Evolutionary conservation across 2,113 vertebrate species (phyloP), one percentile per base, ranked within the genome.

Genomic region (Jacana jacana): DNA sequence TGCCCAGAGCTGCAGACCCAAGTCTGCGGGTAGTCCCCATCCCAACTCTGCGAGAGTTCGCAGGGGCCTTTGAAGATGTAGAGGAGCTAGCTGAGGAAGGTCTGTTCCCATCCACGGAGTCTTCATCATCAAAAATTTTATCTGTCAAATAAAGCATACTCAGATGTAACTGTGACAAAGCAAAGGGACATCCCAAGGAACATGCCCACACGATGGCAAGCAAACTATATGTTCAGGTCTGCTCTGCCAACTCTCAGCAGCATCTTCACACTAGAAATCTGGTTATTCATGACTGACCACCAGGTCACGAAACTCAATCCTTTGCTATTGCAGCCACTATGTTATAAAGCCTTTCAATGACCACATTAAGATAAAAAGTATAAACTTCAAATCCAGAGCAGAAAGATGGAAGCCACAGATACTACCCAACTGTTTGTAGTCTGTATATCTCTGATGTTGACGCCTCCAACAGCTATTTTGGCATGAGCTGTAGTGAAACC

Each of bases 71-170:
- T 91, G 99, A 99, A 30, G 99, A 99, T 1, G 98, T 94, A 15
- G 99, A 99, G n/a, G 98, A 98, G 94, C 98, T 98, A 75, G 99
- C 99, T 90, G 99, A 99, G 91, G 99, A 99, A 98, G 99, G 99
- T 97, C 99, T 98, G 96, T 99, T 99, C 88, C 99, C 99, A 73
- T 99, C 99, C 98, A 99, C 98, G 1, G 99, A 99, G 95, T 99
- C 99, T 95, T 99, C 99, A 98, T 99, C 99, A 75, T 99, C 99
- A 98, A 99, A 99, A 97, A 99, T 99, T 97, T 99, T 99, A 98
- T 99, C 99, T 99, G 98, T 22, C 91, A 86, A 57, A 86, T 39
- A 51, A 96, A 89, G 2, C 78, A 97, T 25, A 83, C 8, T 46
- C 40, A 70, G 12, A 5, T 52, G 1, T 86, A 79, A 89, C 31